Base-by-base conservation (phyloP, 2,797 vertebrate species). In the Anguilla marmorata region DNA sequence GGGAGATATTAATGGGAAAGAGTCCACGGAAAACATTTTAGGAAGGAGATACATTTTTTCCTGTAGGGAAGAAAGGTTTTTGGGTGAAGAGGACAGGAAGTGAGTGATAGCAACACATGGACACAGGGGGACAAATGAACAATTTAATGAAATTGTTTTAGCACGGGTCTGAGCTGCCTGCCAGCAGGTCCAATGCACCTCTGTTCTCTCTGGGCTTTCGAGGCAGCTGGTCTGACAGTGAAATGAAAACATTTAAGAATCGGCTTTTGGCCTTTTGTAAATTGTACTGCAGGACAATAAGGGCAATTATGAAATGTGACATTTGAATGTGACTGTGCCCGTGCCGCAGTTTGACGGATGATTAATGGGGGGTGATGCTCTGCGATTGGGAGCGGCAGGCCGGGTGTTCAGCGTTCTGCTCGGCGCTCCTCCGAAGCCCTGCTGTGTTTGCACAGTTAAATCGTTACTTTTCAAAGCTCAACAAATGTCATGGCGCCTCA, bases 221-320 rank as follows among this genome's bases (percentile, higher is more conserved):
- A n/a, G 79, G 21, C 45, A 9, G 41, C 8, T 33, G 41, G 9
- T 50, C 79, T 7, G 41, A 48, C 79, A 82, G 79, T 50, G 2
- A 82, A 82, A 82, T 82, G 45, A 50, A 21, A 45, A 76, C 74
- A 50, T 50, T 82, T 82, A 82, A 50, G 45, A 50, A 48, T 82
- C 79, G 50, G 21, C 24, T 50, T 82, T 82, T 82, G 79, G 79
- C 79, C 79, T 82, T 82, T 82, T 11, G 5, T 48, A 50, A 82
- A 82, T n/a, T 48, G 79, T 45, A 11, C 79, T 8, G 79, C 6
- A 48, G 79, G 79, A 82, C 79, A 82, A 82, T 82, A n/a, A 82
- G 79, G 79, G 21, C 45, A 82, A 82, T 82, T 48, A 82, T 82
- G 79, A 82, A 82, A 82, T 50, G 7, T 82, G 79, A 82, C 79